Evolutionary conservation across 2,797 vertebrate genomes (phyloP).

Genomic region (Spondyliosoma cantharus): DNA sequence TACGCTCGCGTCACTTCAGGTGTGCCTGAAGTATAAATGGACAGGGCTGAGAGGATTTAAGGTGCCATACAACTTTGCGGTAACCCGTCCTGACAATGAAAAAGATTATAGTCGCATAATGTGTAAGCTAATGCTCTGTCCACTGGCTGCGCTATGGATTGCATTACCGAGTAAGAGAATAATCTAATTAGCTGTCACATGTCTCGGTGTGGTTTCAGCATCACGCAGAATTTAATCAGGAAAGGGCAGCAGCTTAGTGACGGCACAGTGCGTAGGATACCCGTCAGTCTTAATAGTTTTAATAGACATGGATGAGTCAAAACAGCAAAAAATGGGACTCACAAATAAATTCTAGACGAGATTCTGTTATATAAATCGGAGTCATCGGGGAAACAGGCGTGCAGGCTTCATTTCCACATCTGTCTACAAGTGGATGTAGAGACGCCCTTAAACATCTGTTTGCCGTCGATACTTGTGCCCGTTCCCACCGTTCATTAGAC

Average conservation of each 20-base stretch:
- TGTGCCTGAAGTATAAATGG: conserved; percentile 47
- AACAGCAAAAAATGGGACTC: too few species aligned
- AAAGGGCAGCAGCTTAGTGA: conserved; percentile 17
- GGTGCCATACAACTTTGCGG: conserved; percentile 9
- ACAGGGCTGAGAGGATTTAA: conserved; percentile 39
- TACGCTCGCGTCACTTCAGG: conserved; percentile 40
- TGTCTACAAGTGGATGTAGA: too few species aligned
- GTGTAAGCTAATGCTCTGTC: conserved; percentile 38
- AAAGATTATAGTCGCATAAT: conserved; percentile 32
- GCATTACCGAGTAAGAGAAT: conserved; percentile 18
- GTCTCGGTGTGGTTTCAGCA: conserved; percentile 20
- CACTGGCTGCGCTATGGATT: conserved; percentile 25
- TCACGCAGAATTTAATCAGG: conserved; percentile 31
- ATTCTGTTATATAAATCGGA: too few species aligned
- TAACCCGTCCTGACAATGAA: conserved; percentile 45
- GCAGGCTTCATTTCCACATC: too few species aligned
- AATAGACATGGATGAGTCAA: background rate
- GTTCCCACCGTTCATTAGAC: too few species aligned
- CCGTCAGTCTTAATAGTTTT: background rate
- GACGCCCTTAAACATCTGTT: too few species aligned
- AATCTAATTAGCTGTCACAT: conserved; percentile 47
- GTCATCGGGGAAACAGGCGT: too few species aligned
- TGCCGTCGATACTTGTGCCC: too few species aligned
- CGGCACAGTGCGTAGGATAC: background rate
- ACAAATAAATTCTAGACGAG: too few species aligned